Evolutionary conservation across 1,140 invertebrate genomes (phyloP), one percentile per base, ranked within the genome.

Genomic region (Cataglyphis hispanica): DNA sequence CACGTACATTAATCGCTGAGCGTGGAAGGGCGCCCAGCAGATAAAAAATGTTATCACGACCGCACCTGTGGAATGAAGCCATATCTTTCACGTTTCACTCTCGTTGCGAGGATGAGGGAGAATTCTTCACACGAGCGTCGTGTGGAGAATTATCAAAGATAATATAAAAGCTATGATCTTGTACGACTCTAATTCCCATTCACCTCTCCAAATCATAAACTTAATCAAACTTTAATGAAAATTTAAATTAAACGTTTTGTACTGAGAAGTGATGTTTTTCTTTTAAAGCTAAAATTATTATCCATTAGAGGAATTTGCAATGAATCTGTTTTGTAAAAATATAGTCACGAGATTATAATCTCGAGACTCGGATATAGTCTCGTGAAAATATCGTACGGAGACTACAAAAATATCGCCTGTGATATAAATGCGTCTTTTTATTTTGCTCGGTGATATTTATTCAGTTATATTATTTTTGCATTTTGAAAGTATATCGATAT

Each of bases 21-120:
- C 96, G 94, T 99, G 99, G 95, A 99, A 99, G 27, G 99, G 99
- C 0, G 98, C 98, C 98, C 98, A 99, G 95, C 98, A 99, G 5
- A 99, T 95, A 95, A 99, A 99, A 95, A 99, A 99, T 19, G 98
- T 98, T 8, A 99, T 96, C 13, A 99, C 99, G 10, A 99, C 99
- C 8, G 98, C 98, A 91, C 98, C 99, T 99, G 95, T 43, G 95
- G 95, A 88, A 46, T 40, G 22, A 81, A 83, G n/a, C 37, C n/a
- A 61, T 67, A 75, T 87, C 56, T 75, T 87, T 87, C 31, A 60
- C 27, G 34, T 7, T 25, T 53, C 19, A 31, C 1, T 81, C 11
- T 56, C 11, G n/a, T 1, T 81, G 37, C 43, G 43, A 50, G 25
- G 2, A 50, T 53, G 37, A 31, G 13, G n/a, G n/a, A 53, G n/a